These are phyloP conservation scores for Ylistrum balloti DNA, from an alignment of 1,140 invertebrate genomes.

Conservation along the genomic window DNA sequence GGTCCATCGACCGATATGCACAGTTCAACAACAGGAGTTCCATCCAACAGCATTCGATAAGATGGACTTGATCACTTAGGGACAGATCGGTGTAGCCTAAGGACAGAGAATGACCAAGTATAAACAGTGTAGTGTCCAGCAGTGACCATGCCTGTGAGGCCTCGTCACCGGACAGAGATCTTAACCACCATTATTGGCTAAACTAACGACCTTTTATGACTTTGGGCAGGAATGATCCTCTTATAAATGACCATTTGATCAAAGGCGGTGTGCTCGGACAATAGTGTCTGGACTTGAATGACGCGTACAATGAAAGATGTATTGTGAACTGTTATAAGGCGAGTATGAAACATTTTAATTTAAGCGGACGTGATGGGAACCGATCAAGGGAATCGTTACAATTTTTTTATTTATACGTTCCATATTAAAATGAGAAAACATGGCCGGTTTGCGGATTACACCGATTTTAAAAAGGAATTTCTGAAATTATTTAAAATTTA, in stretches of 20 bases:
- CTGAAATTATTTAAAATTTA: too few relatives aligned
- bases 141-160: background rate
- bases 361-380: too few relatives aligned
- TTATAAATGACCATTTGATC: background rate
- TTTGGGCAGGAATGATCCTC: background rate
- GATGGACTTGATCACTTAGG: constrained; percentile 78
- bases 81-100: constrained; percentile 78
- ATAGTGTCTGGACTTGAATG: background rate
- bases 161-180: background rate
- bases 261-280: background rate
- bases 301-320: background rate
- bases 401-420: too few relatives aligned
- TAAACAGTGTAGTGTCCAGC: background rate
- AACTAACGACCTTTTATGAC: background rate
- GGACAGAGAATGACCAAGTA: background rate
- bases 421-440: too few relatives aligned
- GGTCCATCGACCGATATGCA: constrained; percentile 78
- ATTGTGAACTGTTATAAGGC: background rate
- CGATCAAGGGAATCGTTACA: too few relatives aligned
- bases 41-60: constrained; percentile 81
- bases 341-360: background rate
- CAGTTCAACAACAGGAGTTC: constrained; percentile 78
- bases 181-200: background rate
- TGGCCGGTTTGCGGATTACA: too few relatives aligned
- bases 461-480: too few relatives aligned